Percentiles rank a stretch among this genome's conserved stretches.
phyloP scores from a whole-genome alignment of 2,797 vertebrate species.

The Mus minutoides region DNA sequence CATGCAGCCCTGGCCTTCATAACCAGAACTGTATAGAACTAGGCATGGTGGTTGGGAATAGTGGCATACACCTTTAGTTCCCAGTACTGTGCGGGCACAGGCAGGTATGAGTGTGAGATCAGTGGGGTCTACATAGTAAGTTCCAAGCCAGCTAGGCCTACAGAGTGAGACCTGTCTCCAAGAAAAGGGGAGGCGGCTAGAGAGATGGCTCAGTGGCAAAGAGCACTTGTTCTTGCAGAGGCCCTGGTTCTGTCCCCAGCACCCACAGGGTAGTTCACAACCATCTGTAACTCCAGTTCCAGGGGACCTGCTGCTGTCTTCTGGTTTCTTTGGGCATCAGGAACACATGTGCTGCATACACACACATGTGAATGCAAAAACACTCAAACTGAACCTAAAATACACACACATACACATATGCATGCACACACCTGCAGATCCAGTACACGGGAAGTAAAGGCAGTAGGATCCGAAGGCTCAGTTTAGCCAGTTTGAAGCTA shows the following conservation, averaged over 20 bases:
- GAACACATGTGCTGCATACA: background rate
- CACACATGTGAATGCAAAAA: background rate
- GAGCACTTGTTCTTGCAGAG: background rate
- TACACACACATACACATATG: background rate
- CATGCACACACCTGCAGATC: background rate
- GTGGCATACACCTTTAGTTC: background rate
- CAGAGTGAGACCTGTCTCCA: background rate
- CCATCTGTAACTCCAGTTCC: background rate
- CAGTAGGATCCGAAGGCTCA: background rate
- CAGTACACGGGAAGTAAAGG: background rate
- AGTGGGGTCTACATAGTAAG: background rate
- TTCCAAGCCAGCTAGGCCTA: background rate
- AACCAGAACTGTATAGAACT: background rate
- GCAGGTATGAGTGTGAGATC: background rate
- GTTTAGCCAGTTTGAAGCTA: background rate
- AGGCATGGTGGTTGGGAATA: background rate
- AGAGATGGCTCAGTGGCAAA: background rate
- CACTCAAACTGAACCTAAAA: background rate
- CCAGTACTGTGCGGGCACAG: background rate
- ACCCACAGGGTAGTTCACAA: background rate
- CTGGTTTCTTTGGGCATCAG: background rate
- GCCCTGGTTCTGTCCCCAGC: background rate
- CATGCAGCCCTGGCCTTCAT: background rate
- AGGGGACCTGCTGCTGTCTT: background rate
- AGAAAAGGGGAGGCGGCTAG: background rate